Percentiles rank a stretch among this genome's conserved stretches.
phyloP scores from a whole-genome alignment of 2,797 vertebrate genomes.

The Acomys russatus region DNA sequence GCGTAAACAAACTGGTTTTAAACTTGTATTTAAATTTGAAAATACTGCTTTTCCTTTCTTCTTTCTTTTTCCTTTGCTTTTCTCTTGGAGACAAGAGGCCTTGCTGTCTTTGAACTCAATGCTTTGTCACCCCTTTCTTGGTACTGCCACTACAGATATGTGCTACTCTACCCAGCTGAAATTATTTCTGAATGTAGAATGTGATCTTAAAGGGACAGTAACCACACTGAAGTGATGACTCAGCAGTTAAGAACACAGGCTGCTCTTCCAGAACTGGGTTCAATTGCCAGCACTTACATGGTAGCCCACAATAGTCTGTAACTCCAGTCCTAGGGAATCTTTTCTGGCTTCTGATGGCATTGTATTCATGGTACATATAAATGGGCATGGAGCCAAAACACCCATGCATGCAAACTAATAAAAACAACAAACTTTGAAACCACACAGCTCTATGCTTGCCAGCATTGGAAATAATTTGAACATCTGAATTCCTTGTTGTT shows the following conservation, averaged over 20 bases:
- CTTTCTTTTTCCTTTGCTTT: not conserved
- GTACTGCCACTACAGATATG: not conserved
- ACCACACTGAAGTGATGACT: not conserved
- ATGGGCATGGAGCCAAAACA: not conserved
- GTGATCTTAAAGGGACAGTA: not conserved
- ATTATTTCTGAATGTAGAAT: slow-evolving; percentile 6
- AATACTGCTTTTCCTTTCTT: not conserved
- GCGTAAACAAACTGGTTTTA: not conserved
- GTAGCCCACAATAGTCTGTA: not conserved
- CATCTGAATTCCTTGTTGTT: slow-evolving; percentile 14
- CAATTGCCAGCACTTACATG: too few species aligned
- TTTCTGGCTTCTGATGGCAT: not conserved
- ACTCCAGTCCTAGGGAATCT: not conserved
- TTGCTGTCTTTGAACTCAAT: not conserved
- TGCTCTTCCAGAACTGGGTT: not conserved
- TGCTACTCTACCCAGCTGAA: not conserved
- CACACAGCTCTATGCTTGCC: not conserved
- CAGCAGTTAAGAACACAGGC: not conserved
- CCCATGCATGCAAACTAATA: not conserved
- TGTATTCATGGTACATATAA: not conserved
- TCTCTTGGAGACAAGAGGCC: not conserved
- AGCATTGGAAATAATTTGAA: slow-evolving; percentile 13
- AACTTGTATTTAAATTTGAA: not conserved
- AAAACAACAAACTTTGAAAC: not conserved
- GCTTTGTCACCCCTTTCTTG: not conserved